Evolutionary conservation across 1,140 invertebrate species (phyloP), one percentile per base, ranked within the genome.

Genomic region (Bombus impatiens): DNA sequence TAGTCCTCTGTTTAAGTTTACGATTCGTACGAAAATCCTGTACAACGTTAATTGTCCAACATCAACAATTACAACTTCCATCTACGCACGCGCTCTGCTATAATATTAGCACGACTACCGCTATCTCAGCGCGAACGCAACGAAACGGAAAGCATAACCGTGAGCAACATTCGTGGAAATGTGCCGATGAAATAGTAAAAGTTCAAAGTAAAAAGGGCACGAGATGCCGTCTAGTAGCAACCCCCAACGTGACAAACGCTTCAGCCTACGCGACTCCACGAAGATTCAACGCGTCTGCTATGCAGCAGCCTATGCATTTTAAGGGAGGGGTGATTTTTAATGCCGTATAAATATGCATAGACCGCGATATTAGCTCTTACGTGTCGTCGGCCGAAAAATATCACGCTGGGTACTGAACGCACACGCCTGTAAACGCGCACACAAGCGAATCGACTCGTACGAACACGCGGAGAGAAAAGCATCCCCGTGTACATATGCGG

Each of bases 331-430:
- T 92, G 93, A 94, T 94, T 95, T 95, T 95, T 95, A 95, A 95
- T 95, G 94, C 89, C 92, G 93, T 94, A 95, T 95, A 94, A 95
- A 95, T 95, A 95, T 95, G 94, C 94, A 95, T 95, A 93, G 94
- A 89, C 90, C 90, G 89, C 89, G 93, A 94, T 95, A 95, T 95
- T 95, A 94, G 94, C 94, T 94, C 93, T 94, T 94, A 94, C 92
- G 92, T 93, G 91, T 93, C 90, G 91, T 74, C 87, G 87, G 22
- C 86, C 88, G 78, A 91, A 93, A 94, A 94, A 93, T 93, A 94
- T 94, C 92, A 90, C 91, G 86, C 91, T 82, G 89, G 91, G 92
- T 86, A 71, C 75, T n/a, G 76, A 59, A 75, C 77, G 47, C 71
- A 65, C 37, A 42, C 76, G 22, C 10, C 3, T n/a, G 15, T 28